Percentiles rank a stretch among this genome's conserved stretches.
Evolutionary conservation across 2,797 vertebrate species (phyloP).

Genomic region (Scolopax rusticola): DNA sequence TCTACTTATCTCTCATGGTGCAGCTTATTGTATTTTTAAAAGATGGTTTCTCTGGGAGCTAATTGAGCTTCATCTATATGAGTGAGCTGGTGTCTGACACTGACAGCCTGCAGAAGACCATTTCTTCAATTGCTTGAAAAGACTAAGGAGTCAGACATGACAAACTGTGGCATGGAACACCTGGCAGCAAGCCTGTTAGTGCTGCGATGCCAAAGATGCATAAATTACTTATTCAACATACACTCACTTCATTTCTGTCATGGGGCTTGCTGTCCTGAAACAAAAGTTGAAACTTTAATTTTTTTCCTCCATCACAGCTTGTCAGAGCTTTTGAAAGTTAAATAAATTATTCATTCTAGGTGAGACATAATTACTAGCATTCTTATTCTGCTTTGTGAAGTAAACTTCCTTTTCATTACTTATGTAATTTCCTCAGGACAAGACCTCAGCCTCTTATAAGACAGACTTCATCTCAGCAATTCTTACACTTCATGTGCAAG

Average conservation of each 20-base stretch:
- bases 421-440: constrained; percentile 49
- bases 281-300: constrained; percentile 40
- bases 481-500: not conserved
- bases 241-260: constrained; percentile 66
- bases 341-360: constrained; percentile 65
- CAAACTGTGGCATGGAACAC: constrained; percentile 69
- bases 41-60: constrained; percentile 56
- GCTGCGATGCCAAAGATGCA: constrained; percentile 56
- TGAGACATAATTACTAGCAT: constrained; percentile 49
- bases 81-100: constrained; percentile 67
- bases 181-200: constrained; percentile 70
- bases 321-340: constrained; percentile 13
- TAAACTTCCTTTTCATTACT: constrained; percentile 29
- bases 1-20: constrained; percentile 43
- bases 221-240: constrained; percentile 73
- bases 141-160: constrained; percentile 70
- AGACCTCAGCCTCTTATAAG: not conserved
- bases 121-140: constrained; percentile 74
- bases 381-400: constrained; percentile 39
- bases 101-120: constrained; percentile 74
- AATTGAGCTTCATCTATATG: constrained; percentile 72
- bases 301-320: not conserved
- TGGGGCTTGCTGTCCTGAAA: constrained; percentile 54
- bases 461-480: constrained; percentile 6
- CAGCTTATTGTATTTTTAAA: constrained; percentile 72